Evolutionary conservation across 2,888 invertebrate species (phyloP).

Genomic region (Venustoraphidia nigricollis): DNA sequence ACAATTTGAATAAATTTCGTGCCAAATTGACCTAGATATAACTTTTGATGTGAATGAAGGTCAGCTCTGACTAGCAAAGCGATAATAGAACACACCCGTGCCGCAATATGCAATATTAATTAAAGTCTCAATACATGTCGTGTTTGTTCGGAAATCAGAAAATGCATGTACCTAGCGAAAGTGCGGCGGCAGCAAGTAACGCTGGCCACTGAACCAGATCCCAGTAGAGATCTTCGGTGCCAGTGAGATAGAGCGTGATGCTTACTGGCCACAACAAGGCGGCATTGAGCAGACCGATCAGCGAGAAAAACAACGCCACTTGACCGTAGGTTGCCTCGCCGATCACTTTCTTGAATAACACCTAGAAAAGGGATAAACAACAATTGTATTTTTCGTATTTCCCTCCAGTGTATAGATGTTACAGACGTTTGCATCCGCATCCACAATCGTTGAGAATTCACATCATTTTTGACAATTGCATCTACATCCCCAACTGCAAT

Average conservation of each 20-base stretch:
- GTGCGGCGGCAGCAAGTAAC: conserved; percentile 61
- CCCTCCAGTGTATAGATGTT: no score
- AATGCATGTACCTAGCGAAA: conserved; percentile 54
- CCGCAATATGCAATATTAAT: no score
- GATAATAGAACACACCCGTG: no score
- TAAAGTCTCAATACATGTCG: no score
- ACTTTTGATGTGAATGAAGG: no score
- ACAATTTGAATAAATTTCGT: no score
- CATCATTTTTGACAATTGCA: no score
- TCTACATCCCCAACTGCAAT: no score
- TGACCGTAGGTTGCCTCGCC: conserved; percentile 87
- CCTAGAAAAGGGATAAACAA: conserved; percentile 37
- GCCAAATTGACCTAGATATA: no score
- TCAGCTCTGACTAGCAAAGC: no score
- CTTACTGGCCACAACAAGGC: conserved; percentile 85
- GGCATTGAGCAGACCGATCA: conserved; percentile 78
- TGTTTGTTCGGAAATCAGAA: not conserved
- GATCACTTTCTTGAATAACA: conserved; percentile 85
- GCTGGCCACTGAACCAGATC: conserved; percentile 78
- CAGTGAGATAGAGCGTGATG: conserved; percentile 70
- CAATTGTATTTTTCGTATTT: not conserved
- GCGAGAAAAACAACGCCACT: conserved; percentile 83
- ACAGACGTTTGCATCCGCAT: no score
- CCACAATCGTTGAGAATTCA: no score
- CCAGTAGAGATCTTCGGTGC: conserved; percentile 71